These are phyloP conservation scores for Molanna angustata DNA, from an alignment of 2,888 invertebrate genomes.

Conservation along the genomic window DNA sequence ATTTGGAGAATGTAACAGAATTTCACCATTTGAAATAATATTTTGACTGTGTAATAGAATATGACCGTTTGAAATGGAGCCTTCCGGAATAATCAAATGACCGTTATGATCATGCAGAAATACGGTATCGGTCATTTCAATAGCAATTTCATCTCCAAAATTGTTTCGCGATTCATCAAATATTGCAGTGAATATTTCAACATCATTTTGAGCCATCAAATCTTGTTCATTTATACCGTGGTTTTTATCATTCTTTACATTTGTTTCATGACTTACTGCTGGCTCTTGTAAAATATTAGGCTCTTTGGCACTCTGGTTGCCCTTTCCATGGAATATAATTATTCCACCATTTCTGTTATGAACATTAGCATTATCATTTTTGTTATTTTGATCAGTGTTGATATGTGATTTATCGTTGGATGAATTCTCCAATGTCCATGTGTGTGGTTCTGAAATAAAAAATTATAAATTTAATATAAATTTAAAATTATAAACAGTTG, in stretches of 20 bases:
- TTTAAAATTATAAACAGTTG: too few species aligned
- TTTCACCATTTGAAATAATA: too few species aligned
- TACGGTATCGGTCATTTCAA: slow-evolving; percentile 8
- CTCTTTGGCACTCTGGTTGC: slow-evolving; percentile 1
- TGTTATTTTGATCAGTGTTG: too few species aligned
- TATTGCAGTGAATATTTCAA: slow-evolving; percentile 11
- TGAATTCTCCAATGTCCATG: too few species aligned
- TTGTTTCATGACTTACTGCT: neutral
- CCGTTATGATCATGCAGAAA: slow-evolving; percentile 10
- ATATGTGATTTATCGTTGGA: too few species aligned
- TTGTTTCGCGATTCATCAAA: too few species aligned
- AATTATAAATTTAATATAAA: too few species aligned
- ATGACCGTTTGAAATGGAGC: neutral
- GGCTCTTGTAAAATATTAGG: neutral
- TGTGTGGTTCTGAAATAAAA: too few species aligned
- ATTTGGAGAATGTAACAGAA: too few species aligned
- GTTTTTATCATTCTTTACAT: neutral
- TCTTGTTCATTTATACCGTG: neutral
- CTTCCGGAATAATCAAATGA: neutral
- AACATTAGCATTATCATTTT: too few species aligned
- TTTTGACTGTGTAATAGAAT: neutral
- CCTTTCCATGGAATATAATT: slow-evolving; percentile 10
- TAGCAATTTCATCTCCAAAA: slow-evolving; percentile 5
- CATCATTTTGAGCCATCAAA: slow-evolving; percentile 1
- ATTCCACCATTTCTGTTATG: slow-evolving; percentile 5